These are phyloP conservation scores for Saccostrea echinata DNA, from an alignment of 1,140 invertebrate species.

Conservation along the genomic window DNA sequence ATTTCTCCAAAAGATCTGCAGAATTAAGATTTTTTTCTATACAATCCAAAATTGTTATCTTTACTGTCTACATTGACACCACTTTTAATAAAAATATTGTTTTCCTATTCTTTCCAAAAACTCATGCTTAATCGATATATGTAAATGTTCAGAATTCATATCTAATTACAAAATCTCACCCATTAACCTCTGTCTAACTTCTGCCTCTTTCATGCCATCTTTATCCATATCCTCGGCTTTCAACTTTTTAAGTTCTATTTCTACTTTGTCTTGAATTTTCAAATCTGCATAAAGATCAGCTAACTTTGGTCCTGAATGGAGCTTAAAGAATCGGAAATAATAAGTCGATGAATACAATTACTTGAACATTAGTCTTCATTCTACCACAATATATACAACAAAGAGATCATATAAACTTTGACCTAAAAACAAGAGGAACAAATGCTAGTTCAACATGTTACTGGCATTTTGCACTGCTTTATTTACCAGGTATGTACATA, in stretches of 20 bases:
- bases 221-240: constrained; percentile 91
- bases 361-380: not conserved
- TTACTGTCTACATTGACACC: not conserved
- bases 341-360: not conserved
- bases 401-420: no score
- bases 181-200: constrained; percentile 89
- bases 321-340: not conserved
- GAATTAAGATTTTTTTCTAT: not conserved
- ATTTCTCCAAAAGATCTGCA: constrained; percentile 85
- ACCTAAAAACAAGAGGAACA: no score
- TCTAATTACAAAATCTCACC: constrained; percentile 81
- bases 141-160: not conserved
- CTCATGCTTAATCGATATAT: no score
- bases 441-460: no score
- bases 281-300: constrained; percentile 93
- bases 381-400: no score
- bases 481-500: no score
- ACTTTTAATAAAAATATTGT: not conserved
- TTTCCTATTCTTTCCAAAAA: not conserved
- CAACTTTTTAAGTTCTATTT: constrained; percentile 90
- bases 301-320: constrained; percentile 86
- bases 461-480: no score
- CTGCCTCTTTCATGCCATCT: constrained; percentile 91
- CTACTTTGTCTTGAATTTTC: constrained; percentile 95
- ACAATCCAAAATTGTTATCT: not conserved